Evolutionary conservation across 2,797 vertebrate genomes (phyloP).

Genomic region (Gallinago nigripennis): DNA sequence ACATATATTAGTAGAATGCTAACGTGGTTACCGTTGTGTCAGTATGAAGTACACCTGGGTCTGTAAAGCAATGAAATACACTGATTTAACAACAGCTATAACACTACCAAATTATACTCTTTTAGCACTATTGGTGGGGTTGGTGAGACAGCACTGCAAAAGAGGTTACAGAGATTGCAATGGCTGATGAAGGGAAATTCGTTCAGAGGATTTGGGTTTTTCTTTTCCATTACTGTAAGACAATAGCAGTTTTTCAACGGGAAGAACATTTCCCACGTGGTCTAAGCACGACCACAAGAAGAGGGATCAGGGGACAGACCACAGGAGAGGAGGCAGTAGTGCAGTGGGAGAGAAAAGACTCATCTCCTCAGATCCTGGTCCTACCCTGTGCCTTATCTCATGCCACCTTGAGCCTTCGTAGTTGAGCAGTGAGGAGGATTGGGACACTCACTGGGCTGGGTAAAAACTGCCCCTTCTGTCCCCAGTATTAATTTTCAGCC

Average conservation of each 20-base stretch:
- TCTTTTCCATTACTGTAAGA: neutral
- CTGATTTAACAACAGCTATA: neutral
- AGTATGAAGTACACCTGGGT: neutral
- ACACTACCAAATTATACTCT: neutral
- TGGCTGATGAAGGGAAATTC: neutral
- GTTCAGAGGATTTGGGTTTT: neutral
- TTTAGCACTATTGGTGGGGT: neutral
- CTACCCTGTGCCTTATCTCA: fast-evolving
- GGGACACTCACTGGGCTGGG: neutral
- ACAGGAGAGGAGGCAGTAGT: neutral
- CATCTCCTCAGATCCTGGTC: neutral
- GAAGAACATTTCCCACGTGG: fast-evolving
- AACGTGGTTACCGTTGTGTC: neutral
- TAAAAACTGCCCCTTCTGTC: neutral
- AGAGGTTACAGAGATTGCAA: neutral
- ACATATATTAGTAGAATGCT: neutral
- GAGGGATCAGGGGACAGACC: fast-evolving
- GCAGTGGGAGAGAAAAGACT: neutral
- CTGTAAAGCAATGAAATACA: neutral
- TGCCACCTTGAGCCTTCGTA: neutral
- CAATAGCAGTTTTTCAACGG: neutral
- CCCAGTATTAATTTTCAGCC: neutral
- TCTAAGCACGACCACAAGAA: fast-evolving
- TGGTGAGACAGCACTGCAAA: neutral
- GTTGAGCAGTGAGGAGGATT: neutral